phyloP scores from a whole-genome alignment of 2,888 invertebrate species.

The Tigriopus californicus region DNA sequence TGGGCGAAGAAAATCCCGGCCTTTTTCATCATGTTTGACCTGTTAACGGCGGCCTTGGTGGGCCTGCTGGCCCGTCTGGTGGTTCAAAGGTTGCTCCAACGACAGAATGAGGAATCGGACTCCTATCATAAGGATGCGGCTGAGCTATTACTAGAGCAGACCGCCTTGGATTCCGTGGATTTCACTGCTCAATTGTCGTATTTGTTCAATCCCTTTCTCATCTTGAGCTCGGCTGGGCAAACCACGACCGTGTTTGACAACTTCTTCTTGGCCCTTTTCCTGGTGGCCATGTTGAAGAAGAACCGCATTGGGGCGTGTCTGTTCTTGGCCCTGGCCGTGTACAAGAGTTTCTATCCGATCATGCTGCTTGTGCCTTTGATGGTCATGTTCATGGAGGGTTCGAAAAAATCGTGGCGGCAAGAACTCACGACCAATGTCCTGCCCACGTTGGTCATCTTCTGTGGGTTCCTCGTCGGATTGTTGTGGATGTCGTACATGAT shows the following conservation, averaged over 20 bases:
- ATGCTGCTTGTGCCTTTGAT: slow-evolving; percentile 62
- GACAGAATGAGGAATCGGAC: neutral
- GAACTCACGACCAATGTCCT: slow-evolving; percentile 29
- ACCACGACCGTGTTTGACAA: slow-evolving; percentile 81
- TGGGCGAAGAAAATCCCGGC: slow-evolving; percentile 29
- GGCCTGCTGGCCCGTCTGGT: neutral
- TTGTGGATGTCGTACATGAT: slow-evolving; percentile 44
- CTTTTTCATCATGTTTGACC: slow-evolving; percentile 51
- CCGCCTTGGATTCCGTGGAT: neutral
- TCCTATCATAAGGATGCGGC: neutral
- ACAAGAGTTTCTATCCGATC: slow-evolving; percentile 54
- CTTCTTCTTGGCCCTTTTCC: slow-evolving; percentile 49
- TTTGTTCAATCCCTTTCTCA: slow-evolving; percentile 69
- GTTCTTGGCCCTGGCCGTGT: slow-evolving; percentile 48
- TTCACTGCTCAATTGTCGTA: slow-evolving; percentile 30
- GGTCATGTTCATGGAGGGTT: slow-evolving; percentile 3
- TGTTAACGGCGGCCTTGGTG: slow-evolving; percentile 56
- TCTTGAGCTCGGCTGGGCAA: slow-evolving; percentile 66
- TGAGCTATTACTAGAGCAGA: neutral
- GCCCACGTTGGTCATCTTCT: slow-evolving; percentile 31
- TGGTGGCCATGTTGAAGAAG: slow-evolving; percentile 48
- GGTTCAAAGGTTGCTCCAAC: neutral
- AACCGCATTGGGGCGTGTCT: slow-evolving; percentile 17
- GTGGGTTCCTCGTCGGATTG: slow-evolving; percentile 30
- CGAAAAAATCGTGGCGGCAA: slow-evolving; percentile 34